Conservation (phyloP, 2,888 invertebrate genomes). For the Nomada ferruginata region DNA sequence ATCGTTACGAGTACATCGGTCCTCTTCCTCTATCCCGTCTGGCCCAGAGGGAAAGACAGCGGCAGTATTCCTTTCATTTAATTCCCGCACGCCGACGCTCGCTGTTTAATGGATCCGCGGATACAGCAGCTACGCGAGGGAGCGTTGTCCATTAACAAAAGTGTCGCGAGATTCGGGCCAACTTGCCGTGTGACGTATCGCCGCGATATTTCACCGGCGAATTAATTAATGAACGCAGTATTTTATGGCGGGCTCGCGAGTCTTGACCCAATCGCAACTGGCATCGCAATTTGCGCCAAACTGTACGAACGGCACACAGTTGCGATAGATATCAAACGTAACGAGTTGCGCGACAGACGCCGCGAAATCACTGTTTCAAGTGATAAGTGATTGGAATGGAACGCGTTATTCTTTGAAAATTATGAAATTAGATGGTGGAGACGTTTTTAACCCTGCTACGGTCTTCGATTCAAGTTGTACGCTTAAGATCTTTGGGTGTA, state of each 20-base stretch:
- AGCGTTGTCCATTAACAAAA: conserved; percentile 64
- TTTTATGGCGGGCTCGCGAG: conserved; percentile 58
- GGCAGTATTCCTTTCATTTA: conserved; percentile 45
- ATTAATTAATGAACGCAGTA: conserved; percentile 65
- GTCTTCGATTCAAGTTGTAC: too few relatives aligned
- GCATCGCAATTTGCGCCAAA: conserved; percentile 50
- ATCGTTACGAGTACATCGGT: conserved; percentile 42
- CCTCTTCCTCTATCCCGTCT: neutral
- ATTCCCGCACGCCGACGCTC: conserved; percentile 43
- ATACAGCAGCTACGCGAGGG: conserved; percentile 34
- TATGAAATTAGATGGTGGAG: too few relatives aligned
- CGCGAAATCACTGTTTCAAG: too few relatives aligned
- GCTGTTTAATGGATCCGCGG: conserved; percentile 53
- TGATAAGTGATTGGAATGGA: too few relatives aligned
- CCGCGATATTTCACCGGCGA: conserved; percentile 60
- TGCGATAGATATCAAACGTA: conserved; percentile 37
- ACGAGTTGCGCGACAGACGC: too few relatives aligned
- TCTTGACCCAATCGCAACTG: conserved; percentile 60
- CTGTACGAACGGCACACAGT: conserved; percentile 1
- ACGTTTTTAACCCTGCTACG: too few relatives aligned
- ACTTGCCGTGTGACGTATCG: conserved; percentile 56
- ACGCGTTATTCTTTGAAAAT: too few relatives aligned
- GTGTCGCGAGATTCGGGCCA: conserved; percentile 62
- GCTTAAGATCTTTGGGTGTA: too few relatives aligned
- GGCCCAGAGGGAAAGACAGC: conserved; percentile 14